These are phyloP conservation scores for Sarcophilus harrisii DNA, from an alignment of 2,797 vertebrate genomes.

Conservation along the genomic window DNA sequence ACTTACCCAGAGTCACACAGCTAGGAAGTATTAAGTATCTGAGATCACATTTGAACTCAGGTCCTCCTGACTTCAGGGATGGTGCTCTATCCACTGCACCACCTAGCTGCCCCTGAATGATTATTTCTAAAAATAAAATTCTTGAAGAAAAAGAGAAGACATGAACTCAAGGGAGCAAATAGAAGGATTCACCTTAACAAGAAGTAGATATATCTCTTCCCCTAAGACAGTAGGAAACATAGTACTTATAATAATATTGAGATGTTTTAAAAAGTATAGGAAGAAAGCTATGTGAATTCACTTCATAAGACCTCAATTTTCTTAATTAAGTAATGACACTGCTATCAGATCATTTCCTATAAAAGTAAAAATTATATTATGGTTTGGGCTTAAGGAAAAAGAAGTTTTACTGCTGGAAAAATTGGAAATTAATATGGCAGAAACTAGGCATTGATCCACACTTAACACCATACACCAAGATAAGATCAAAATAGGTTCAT, in stretches of 20 bases:
- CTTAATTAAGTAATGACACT: neutral
- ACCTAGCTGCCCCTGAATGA: neutral
- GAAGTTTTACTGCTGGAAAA: neutral
- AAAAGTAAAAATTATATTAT: neutral
- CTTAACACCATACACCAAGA: too few relatives aligned
- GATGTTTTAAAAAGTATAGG: neutral
- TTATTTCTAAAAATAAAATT: neutral
- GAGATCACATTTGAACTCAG: too few relatives aligned
- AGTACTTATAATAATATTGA: neutral
- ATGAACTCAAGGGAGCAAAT: neutral
- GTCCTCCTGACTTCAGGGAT: too few relatives aligned
- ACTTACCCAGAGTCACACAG: too few relatives aligned
- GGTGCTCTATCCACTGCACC: too few relatives aligned
- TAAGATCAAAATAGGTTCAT: too few relatives aligned
- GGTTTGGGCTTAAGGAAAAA: neutral
- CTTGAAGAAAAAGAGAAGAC: neutral
- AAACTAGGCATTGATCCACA: too few relatives aligned
- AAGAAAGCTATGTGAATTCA: neutral
- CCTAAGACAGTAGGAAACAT: neutral
- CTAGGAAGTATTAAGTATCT: too few relatives aligned
- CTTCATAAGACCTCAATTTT: neutral
- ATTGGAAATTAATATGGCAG: too few relatives aligned
- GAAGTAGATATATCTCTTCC: neutral
- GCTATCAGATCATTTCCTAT: neutral
- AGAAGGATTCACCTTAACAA: neutral